A percentile compares a stretch with the other conserved stretches of the same genome.
phyloP scores from a whole-genome alignment of 2,888 invertebrate species.

The Nomada fabriciana region DNA sequence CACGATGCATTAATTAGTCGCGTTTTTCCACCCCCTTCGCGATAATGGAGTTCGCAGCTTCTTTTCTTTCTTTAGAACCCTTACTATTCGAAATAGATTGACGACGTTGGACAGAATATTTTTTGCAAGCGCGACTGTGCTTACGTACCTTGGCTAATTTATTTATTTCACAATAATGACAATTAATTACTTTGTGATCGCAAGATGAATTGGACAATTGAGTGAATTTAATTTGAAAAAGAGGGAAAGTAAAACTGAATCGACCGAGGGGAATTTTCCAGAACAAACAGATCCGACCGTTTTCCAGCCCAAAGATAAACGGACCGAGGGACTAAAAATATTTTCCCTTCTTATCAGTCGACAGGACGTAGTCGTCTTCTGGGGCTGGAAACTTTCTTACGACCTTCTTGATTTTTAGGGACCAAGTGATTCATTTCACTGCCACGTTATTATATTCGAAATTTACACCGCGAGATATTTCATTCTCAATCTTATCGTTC shows the following conservation, averaged over 20 bases:
- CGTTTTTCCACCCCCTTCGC: background rate
- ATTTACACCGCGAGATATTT: background rate
- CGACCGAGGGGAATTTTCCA: background rate
- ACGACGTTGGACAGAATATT: no score
- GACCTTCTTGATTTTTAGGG: background rate
- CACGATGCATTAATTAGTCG: constrained; percentile 77
- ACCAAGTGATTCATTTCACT: background rate
- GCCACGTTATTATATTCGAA: background rate
- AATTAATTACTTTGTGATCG: background rate
- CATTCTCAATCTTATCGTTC: background rate
- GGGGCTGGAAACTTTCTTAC: background rate
- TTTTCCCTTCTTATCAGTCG: constrained; percentile 72
- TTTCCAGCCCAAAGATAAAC: constrained; percentile 59
- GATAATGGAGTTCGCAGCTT: background rate
- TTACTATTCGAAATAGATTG: no score
- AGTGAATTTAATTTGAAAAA: background rate
- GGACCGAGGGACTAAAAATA: constrained; percentile 73
- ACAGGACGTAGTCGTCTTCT: background rate
- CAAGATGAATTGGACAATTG: background rate
- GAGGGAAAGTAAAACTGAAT: background rate
- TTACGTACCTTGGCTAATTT: no score
- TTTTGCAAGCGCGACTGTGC: no score
- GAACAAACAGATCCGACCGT: constrained; percentile 41
- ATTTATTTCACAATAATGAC: no score
- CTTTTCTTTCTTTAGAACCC: no score